phyloP scores from a whole-genome alignment of 2,888 invertebrate genomes.

The Drosophila leonis region DNA sequence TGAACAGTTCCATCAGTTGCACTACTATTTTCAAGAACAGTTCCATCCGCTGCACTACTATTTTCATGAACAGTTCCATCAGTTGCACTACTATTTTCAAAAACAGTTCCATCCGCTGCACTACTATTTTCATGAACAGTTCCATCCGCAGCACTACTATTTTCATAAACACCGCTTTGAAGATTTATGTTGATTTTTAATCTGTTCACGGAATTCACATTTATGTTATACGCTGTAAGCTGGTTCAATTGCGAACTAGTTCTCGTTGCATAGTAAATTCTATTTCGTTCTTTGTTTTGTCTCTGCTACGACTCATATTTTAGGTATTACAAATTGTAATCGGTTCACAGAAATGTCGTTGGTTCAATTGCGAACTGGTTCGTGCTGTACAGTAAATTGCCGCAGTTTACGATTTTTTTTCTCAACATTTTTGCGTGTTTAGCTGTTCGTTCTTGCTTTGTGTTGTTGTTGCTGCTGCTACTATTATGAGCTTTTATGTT shows the following conservation, averaged over 20 bases:
- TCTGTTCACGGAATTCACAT: background rate
- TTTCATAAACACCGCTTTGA: background rate
- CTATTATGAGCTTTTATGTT: conserved; percentile 60
- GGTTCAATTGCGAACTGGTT: conserved; percentile 33
- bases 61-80: background rate
- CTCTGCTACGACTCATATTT: background rate
- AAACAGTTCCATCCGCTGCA: too few species aligned
- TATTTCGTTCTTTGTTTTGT: background rate
- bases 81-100: too few species aligned
- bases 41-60: background rate
- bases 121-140: background rate
- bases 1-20: too few species aligned
- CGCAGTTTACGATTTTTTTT: conserved; percentile 18
- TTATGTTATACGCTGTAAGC: background rate
- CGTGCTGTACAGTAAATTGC: conserved; percentile 38
- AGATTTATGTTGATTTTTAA: background rate
- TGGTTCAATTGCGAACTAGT: conserved; percentile 1
- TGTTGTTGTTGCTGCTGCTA: conserved; percentile 8
- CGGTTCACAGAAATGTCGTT: background rate
- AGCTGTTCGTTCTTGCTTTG: conserved; percentile 1
- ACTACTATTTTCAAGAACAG: background rate
- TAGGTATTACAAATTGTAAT: background rate
- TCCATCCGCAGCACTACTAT: background rate
- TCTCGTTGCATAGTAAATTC: background rate
- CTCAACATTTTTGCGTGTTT: conserved; percentile 10